Evolutionary conservation across 1,140 invertebrate species (phyloP), one percentile per base, ranked within the genome.

Genomic region (Zaprionus nigranus): DNA sequence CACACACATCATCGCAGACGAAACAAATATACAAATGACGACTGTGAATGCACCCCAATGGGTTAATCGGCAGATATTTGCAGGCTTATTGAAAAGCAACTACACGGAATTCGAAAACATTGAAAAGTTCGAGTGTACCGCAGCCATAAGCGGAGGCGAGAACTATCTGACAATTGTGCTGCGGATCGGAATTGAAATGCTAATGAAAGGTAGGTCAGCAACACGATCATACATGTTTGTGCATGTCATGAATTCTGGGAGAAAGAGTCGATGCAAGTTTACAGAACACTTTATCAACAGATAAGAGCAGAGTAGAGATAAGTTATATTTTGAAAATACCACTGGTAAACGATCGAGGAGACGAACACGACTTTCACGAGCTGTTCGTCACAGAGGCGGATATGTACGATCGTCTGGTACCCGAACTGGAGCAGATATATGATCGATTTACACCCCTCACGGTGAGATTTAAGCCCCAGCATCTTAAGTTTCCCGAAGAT

Each of bases 51-150:
- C 58, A 13, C 92, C 92, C 58, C 26, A 81, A 24, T 94, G 94
- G 94, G 69, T 94, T 43, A 93, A 93, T 74, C 57, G 79, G 46
- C 76, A 93, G 53, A 93, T 93, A 20, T 76, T 93, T 5, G 75
- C 93, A 64, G 92, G 90, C 61, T 63, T 93, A 49, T 66, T 94
- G 4, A 86, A 91, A 38, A 64, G 92, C 5, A 59, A 59, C 43
- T 75, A 79, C n/a, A 78, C 84, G 34, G 64, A 91, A 40, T 92
- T 94, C 72, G 60, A 79, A 30, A 71, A 56, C 1, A 85, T 91
- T 4, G 6, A 68, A 30, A 78, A 66, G n/a, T 83, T 90, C 28
- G 51, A 49, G 15, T 63, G 69, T 13, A 60, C 30, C n/a, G 54
- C 85, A 0, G 90, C 90, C 11, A 81, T 78, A 38, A 82, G 66